Base-by-base conservation (phyloP, 2,113 vertebrate species). In the Passer domesticus region DNA sequence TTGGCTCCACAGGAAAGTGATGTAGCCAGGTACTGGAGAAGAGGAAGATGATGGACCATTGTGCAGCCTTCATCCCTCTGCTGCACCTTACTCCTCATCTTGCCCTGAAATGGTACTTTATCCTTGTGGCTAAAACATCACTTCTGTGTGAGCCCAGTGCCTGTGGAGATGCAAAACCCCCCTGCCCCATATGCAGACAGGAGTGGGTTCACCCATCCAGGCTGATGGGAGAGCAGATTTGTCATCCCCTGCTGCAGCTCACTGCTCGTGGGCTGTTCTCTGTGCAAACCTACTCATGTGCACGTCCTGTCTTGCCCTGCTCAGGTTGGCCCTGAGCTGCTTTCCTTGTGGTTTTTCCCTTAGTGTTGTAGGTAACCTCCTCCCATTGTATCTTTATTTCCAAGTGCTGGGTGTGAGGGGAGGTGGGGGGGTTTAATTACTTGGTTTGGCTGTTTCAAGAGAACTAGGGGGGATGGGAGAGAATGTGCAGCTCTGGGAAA, bases 151-250 rank as follows among this genome's bases (percentile, higher is more conserved):
- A 73, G 41, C 27, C n/a, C 8, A 15, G 14, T 80, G 44, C 31
- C 15, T n/a, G 30, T 68, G 41, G 37, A 74, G 72, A 41, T 69
- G 46, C 30, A 81, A 83, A 94, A 27, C 37, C 53, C 28, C 35
- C 25, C 55, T 91, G 33, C 89, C 33, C 43, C 39, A 7, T 28
- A 55, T 14, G 52, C 39, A 78, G 1, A 70, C 8, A 2, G 7
- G 25, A 79, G 33, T 0, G 0, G n/a, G 39, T 63, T 89, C 44
- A 46, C 56, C 50, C 0, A 0, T 46, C 27, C 0, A 0, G 66
- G 58, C 31, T 78, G 55, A 41, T 59, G 39, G 69, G 44, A 33
- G 23, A 55, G 49, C 37, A 62, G 58, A 25, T 73, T 27, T 80
- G 35, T 69, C 49, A 58, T 83, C 60, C 15, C 9, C 56, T 87